These are phyloP conservation scores for Oncopodura yosiiana DNA, from an alignment of 1,140 invertebrate species.

Conservation along the genomic window DNA sequence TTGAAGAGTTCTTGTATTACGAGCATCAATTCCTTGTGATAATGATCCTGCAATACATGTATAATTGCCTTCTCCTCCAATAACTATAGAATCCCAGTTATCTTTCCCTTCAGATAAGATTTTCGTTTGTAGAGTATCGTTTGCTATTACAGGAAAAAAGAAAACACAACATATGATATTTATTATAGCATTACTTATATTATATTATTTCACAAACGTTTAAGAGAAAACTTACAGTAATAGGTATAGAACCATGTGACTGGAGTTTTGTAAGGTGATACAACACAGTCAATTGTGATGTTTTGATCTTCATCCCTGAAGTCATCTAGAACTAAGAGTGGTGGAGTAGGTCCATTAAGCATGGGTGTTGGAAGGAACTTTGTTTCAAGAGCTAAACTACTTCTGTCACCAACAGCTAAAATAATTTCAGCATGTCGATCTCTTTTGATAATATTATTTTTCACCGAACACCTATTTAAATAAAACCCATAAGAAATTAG, in stretches of 20 bases:
- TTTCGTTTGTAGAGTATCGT: constrained; percentile 8
- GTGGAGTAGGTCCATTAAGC: background rate
- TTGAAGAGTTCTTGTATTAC: constrained; percentile 14
- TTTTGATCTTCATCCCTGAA: constrained; percentile 21
- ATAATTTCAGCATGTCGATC: constrained; percentile 14
- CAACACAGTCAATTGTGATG: constrained; percentile 19
- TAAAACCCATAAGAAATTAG: no score
- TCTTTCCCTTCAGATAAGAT: constrained; percentile 15
- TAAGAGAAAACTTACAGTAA: background rate
- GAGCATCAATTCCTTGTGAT: background rate
- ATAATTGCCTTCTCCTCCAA: constrained; percentile 17
- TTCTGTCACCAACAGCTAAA: background rate
- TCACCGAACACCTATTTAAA: constrained; percentile 16
- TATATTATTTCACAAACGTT: background rate
- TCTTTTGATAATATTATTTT: constrained; percentile 12
- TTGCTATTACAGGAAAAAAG: constrained; percentile 10
- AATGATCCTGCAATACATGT: constrained; percentile 17
- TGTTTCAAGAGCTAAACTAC: constrained; percentile 4
- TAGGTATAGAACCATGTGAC: constrained; percentile 20
- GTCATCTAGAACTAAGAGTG: constrained; percentile 19
- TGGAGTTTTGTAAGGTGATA: constrained; percentile 9
- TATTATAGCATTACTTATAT: background rate
- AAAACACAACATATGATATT: background rate
- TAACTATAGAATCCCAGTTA: constrained; percentile 5
- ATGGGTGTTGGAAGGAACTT: constrained; percentile 11